A percentile compares a stretch with the other conserved stretches of the same genome.
These are phyloP conservation scores for Drosophila lini DNA, from an alignment of 1,140 invertebrate species.

Conservation along the genomic window DNA sequence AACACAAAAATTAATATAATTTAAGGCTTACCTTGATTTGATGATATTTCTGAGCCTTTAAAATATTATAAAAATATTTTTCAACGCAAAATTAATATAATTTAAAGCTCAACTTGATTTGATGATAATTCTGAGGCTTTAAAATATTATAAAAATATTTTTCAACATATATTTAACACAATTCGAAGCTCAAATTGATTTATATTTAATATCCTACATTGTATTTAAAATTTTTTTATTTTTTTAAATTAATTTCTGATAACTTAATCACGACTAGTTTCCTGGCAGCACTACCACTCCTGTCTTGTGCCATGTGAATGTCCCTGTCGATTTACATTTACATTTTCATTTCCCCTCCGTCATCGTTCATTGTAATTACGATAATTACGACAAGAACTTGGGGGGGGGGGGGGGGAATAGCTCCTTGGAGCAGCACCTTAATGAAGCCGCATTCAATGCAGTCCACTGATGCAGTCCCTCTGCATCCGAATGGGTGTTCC, in stretches of 20 bases:
- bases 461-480: conserved; percentile 37
- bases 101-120: too few species aligned
- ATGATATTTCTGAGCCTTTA: too few species aligned
- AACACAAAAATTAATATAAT: too few species aligned
- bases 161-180: fast-evolving
- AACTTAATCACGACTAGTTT: background rate
- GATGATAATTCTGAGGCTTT: too few species aligned
- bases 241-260: background rate
- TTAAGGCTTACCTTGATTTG: too few species aligned
- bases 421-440: conserved; percentile 63
- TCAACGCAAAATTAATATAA: too few species aligned
- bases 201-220: too few species aligned
- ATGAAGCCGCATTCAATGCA: conserved; percentile 75
- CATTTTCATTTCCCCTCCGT: conserved; percentile 51
- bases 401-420: conserved; percentile 5
- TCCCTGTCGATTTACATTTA: conserved; percentile 29
- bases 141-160: too few species aligned
- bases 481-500: conserved; percentile 11
- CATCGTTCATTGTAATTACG: conserved; percentile 78
- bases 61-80: too few species aligned
- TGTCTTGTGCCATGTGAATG: conserved; percentile 14
- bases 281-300: background rate
- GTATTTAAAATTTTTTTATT: background rate
- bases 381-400: conserved; percentile 73
- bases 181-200: too few species aligned